phyloP scores from a whole-genome alignment of 2,888 invertebrate species.

The Cyrtodaria siliqua region DNA sequence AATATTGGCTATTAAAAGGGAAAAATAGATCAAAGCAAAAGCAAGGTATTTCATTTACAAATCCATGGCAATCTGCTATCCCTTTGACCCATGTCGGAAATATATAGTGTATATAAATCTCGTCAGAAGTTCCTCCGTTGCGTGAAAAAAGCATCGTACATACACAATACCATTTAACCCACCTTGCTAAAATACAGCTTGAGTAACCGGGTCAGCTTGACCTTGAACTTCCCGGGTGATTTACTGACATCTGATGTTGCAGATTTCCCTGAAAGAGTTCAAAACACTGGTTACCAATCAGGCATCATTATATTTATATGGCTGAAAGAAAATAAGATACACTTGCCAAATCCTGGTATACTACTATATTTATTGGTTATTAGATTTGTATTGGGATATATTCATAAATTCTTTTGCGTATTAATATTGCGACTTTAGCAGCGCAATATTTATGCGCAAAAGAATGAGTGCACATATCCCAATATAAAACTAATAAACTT shows the following conservation, averaged over 20 bases:
- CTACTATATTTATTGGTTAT: too few species aligned
- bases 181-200: constrained; percentile 52
- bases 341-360: background rate
- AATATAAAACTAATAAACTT: too few species aligned
- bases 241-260: background rate
- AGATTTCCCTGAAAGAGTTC: background rate
- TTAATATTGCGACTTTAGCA: too few species aligned
- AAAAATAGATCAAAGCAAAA: background rate
- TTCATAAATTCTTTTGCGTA: too few species aligned
- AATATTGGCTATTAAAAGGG: background rate
- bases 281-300: background rate
- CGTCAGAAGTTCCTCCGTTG: background rate
- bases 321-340: background rate
- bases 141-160: background rate
- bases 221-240: constrained; percentile 33
- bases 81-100: too few species aligned
- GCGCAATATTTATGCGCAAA: too few species aligned
- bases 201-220: constrained; percentile 30
- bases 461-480: too few species aligned
- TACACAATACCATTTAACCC: background rate
- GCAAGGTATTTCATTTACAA: background rate
- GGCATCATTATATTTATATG: background rate
- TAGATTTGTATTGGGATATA: too few species aligned
- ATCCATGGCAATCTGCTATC: background rate
- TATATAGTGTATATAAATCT: too few species aligned